A percentile compares a stretch with the other conserved stretches of the same genome.
phyloP scores from a whole-genome alignment of 1,140 invertebrate genomes.

The Gryllus bimaculatus region DNA sequence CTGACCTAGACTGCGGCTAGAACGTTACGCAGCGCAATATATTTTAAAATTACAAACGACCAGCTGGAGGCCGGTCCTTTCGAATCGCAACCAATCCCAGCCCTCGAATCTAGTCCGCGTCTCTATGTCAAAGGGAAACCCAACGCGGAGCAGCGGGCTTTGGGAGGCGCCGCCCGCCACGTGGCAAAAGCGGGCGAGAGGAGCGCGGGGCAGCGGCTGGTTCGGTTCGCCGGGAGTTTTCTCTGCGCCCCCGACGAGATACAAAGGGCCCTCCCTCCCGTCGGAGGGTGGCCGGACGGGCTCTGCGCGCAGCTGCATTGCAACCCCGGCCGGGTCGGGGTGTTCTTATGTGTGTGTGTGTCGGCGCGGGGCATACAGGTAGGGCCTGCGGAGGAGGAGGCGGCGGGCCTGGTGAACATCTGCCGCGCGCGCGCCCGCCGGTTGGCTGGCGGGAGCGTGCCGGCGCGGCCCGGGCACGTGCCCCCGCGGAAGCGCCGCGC shows the following conservation, averaged over 20 bases:
- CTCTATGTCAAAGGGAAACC: too few relatives aligned
- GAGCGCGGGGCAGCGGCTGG: background rate
- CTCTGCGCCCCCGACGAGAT: background rate
- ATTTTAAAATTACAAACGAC: too few relatives aligned
- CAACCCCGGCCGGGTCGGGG: too few relatives aligned
- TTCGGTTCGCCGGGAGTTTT: background rate
- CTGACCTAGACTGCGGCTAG: too few relatives aligned
- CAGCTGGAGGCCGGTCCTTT: too few relatives aligned
- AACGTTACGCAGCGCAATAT: too few relatives aligned
- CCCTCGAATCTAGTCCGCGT: too few relatives aligned
- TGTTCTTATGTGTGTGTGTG: too few relatives aligned
- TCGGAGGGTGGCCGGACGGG: background rate
- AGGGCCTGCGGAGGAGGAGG: background rate
- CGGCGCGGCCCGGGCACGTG: background rate
- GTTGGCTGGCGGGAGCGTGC: background rate
- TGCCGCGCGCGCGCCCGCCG: background rate
- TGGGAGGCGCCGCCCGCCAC: background rate
- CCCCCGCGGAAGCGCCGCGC: too few relatives aligned
- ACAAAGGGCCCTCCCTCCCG: background rate
- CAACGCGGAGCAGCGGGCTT: too few relatives aligned
- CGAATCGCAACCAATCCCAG: too few relatives aligned
- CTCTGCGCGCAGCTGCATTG: background rate
- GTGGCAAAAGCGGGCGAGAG: background rate
- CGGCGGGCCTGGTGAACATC: background rate
- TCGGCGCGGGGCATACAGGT: background rate